These are phyloP conservation scores for Coryphaenoides rupestris DNA, from an alignment of 2,113 vertebrate species.

Conservation along the genomic window DNA sequence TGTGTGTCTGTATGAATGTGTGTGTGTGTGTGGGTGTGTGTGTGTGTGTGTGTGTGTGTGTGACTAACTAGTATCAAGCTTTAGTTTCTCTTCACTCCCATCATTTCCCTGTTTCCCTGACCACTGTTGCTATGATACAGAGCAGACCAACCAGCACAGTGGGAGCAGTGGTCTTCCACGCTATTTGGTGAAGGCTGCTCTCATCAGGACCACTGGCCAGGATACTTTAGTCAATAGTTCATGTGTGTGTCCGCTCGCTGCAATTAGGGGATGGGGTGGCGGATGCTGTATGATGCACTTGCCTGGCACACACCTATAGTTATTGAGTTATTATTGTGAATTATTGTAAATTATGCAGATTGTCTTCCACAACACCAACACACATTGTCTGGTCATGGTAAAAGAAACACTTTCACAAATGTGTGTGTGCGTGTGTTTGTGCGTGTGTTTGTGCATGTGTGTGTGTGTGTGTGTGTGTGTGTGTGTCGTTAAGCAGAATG, in stretches of 20 bases:
- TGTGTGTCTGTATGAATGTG: too few species aligned
- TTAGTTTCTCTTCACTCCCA: slow-evolving; percentile 68
- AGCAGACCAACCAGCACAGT: slow-evolving; percentile 62
- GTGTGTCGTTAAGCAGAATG: slow-evolving; percentile 7
- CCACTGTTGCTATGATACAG: slow-evolving; percentile 76
- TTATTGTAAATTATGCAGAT: slow-evolving; percentile 25
- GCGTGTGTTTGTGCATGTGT: slow-evolving; percentile 1
- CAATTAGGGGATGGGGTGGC: slow-evolving; percentile 1
- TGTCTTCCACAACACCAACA: slow-evolving; percentile 11
- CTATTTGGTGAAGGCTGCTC: slow-evolving; percentile 58
- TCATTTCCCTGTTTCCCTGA: slow-evolving; percentile 74
- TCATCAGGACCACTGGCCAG: slow-evolving; percentile 44
- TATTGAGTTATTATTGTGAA: slow-evolving; percentile 36
- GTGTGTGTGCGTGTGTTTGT: background rate
- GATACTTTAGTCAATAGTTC: slow-evolving; percentile 31
- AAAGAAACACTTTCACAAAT: slow-evolving; percentile 21
- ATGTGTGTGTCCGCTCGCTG: background rate
- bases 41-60: slow-evolving; percentile 21
- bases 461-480: slow-evolving; percentile 25
- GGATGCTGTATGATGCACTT: slow-evolving; percentile 37
- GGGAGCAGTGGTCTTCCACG: slow-evolving; percentile 66
- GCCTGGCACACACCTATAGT: slow-evolving; percentile 40
- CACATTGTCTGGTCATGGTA: slow-evolving; percentile 26
- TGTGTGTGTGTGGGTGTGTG: too few species aligned
- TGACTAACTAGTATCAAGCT: slow-evolving; percentile 66